Percentiles rank a stretch among this genome's conserved stretches.
Evolutionary conservation across 2,888 invertebrate genomes (phyloP).

Genomic region (Diarsia dahlii): DNA sequence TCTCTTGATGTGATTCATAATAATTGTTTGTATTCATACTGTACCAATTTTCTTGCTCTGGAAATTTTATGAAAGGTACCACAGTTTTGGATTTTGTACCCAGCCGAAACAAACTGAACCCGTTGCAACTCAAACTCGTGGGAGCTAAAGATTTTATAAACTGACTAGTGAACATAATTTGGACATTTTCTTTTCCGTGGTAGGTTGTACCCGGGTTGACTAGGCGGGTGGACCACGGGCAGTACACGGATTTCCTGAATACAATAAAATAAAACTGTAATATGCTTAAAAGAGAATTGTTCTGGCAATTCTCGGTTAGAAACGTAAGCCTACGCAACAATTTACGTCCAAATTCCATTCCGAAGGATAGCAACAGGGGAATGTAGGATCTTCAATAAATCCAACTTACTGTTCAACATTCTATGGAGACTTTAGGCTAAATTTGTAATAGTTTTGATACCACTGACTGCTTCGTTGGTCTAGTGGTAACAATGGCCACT

Average conservation of each 20-base stretch:
- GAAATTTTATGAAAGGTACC: background rate
- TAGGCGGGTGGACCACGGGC: no score
- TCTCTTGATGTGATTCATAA: no score
- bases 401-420: constrained; percentile 28
- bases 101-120: background rate
- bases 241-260: no score
- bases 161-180: no score
- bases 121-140: background rate
- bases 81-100: background rate
- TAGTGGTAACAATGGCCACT: background rate
- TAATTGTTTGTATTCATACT: no score
- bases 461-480: background rate
- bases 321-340: constrained; percentile 2
- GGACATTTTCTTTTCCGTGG: no score
- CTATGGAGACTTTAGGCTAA: background rate
- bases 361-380: constrained; percentile 13
- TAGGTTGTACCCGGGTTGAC: no score
- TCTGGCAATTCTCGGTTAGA: background rate
- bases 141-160: no score
- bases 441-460: background rate
- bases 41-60: background rate
- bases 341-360: constrained; percentile 39
- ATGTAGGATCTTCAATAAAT: constrained; percentile 32
- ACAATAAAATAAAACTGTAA: background rate
- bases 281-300: constrained; percentile 11